These are phyloP conservation scores for Apeira syringaria DNA, from an alignment of 2,888 invertebrate genomes.

Conservation along the genomic window DNA sequence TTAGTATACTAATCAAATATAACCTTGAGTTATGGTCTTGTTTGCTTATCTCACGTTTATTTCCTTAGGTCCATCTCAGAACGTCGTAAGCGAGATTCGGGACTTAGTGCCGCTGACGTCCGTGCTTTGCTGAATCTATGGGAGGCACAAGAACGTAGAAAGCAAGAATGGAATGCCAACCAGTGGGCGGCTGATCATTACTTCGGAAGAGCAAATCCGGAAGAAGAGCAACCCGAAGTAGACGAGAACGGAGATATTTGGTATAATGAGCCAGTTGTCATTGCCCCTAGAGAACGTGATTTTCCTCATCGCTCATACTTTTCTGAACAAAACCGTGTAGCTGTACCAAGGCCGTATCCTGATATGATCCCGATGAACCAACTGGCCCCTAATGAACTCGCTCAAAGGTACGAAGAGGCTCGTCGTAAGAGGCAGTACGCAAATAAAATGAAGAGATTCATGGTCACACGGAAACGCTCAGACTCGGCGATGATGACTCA, in stretches of 20 bases:
- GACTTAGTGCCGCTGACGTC: slow-evolving; percentile 85
- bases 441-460: slow-evolving; percentile 83
- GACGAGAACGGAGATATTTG: slow-evolving; percentile 82
- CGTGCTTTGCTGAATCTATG: slow-evolving; percentile 83
- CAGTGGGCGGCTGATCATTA: slow-evolving; percentile 69
- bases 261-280: slow-evolving; percentile 84
- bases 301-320: slow-evolving; percentile 73
- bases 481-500: slow-evolving; percentile 64
- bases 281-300: slow-evolving; percentile 66
- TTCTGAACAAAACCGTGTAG: slow-evolving; percentile 76
- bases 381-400: slow-evolving; percentile 67
- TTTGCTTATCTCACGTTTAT: slow-evolving; percentile 19
- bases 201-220: slow-evolving; percentile 65
- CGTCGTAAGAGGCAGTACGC: slow-evolving; percentile 77
- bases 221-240: slow-evolving; percentile 77
- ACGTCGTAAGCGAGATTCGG: slow-evolving; percentile 84
- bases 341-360: slow-evolving; percentile 65
- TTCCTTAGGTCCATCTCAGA: slow-evolving; percentile 66
- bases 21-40: slow-evolving; percentile 1
- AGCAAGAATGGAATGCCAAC: slow-evolving; percentile 75
- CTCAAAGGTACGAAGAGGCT: slow-evolving; percentile 72
- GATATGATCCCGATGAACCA: slow-evolving; percentile 55
- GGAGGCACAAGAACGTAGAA: slow-evolving; percentile 84
- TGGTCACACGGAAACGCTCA: slow-evolving; percentile 84
- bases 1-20: slow-evolving; percentile 1